Evolutionary conservation across 2,113 vertebrate genomes (phyloP).

Genomic region (Heterotilapia buettikoferi): DNA sequence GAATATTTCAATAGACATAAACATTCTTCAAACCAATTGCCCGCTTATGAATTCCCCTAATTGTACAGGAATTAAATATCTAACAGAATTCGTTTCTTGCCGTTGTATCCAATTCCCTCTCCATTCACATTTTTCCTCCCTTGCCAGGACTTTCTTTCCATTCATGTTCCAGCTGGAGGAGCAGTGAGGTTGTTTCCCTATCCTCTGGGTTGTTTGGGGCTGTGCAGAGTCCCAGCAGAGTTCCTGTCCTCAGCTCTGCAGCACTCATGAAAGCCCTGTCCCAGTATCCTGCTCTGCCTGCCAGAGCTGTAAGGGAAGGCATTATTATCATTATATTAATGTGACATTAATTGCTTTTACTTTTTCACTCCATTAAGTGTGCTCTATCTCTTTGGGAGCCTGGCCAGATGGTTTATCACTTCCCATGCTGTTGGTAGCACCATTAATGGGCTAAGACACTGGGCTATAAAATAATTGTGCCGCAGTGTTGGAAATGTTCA

Average conservation of each 20-base stretch:
- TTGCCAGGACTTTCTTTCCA: background rate
- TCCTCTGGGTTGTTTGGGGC: constrained; percentile 2
- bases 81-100: background rate
- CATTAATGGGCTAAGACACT: constrained; percentile 80
- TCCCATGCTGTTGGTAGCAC: constrained; percentile 73
- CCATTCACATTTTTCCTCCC: background rate
- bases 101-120: background rate
- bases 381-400: constrained; percentile 78
- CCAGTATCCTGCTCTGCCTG: constrained; percentile 42
- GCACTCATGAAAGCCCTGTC: constrained; percentile 24
- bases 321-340: constrained; percentile 86
- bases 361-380: constrained; percentile 85
- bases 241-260: constrained; percentile 13
- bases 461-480: constrained; percentile 80
- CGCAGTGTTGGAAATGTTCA: constrained; percentile 77
- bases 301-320: constrained; percentile 67
- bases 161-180: background rate
- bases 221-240: constrained; percentile 34
- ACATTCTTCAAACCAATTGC: background rate
- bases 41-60: background rate
- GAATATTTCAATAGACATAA: background rate
- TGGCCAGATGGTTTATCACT: constrained; percentile 81
- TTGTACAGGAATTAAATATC: background rate
- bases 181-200: background rate
- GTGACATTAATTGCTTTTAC: constrained; percentile 85